Percentiles rank a stretch among this genome's conserved stretches.
phyloP scores from a whole-genome alignment of 2,113 vertebrate genomes.

The Bambusicola thoracicus region DNA sequence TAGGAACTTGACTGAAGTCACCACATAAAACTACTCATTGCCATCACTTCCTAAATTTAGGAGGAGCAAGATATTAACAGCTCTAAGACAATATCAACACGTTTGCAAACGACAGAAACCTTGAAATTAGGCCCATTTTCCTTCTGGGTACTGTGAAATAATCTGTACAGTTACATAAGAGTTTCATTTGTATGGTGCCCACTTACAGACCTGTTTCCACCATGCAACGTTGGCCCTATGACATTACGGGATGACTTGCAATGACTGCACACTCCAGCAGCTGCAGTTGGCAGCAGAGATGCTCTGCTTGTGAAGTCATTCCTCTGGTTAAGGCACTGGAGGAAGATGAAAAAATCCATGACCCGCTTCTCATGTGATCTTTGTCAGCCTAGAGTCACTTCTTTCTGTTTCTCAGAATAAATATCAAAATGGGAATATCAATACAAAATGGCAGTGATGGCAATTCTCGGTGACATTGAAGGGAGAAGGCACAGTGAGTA shows the following conservation, averaged over 20 bases:
- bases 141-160: neutral
- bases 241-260: neutral
- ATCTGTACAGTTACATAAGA: neutral
- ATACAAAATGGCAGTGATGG: neutral
- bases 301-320: neutral
- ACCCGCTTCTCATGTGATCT: neutral
- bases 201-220: neutral
- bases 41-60: neutral
- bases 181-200: neutral
- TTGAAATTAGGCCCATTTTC: neutral
- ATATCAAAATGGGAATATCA: neutral
- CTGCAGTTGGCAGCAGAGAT: neutral
- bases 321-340: no score
- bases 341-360: neutral
- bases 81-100: neutral
- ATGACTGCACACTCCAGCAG: no score
- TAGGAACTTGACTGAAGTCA: neutral
- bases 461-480: neutral
- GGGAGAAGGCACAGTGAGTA: neutral
- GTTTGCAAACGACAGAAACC: neutral
- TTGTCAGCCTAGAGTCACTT: neutral
- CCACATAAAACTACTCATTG: neutral
- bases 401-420: neutral
- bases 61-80: accelerated
- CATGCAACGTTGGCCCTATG: no score